Conservation (phyloP, 2,888 invertebrate species). For the Furcula furcula region DNA sequence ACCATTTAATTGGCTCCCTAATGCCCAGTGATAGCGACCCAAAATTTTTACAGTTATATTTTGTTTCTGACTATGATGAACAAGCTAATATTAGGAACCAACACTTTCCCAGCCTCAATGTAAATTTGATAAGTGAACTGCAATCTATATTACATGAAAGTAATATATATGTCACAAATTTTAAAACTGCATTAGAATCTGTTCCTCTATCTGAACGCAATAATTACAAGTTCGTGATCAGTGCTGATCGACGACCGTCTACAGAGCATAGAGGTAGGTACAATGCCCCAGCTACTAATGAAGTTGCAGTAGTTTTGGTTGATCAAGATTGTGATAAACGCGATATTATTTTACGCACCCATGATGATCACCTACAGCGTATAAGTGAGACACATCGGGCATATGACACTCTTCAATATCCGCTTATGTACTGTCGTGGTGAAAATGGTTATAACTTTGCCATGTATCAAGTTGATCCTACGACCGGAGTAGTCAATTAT, state of each 20-base stretch:
- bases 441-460: conserved; percentile 5
- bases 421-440: conserved; percentile 1
- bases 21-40: too few relatives aligned
- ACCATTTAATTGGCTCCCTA: too few relatives aligned
- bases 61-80: conserved; percentile 4
- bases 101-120: conserved; percentile 4
- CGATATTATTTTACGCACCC: conserved; percentile 3
- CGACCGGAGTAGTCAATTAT: conserved; percentile 3
- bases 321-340: conserved; percentile 2
- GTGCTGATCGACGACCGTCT: conserved; percentile 1
- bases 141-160: conserved; percentile 1
- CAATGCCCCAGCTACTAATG: conserved; percentile 3
- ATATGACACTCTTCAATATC: conserved; percentile 5
- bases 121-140: not conserved
- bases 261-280: not conserved
- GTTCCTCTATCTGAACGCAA: not conserved
- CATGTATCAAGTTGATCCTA: conserved; percentile 1
- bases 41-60: conserved; percentile 9
- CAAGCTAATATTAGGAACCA: conserved; percentile 2
- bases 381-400: conserved; percentile 2
- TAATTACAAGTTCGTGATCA: conserved; percentile 1
- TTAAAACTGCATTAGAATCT: conserved; percentile 1
- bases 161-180: not conserved
- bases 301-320: conserved; percentile 2
- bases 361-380: not conserved